Evolutionary conservation across 2,113 vertebrate genomes (phyloP).

Genomic region (Pyxicephalus adspersus): DNA sequence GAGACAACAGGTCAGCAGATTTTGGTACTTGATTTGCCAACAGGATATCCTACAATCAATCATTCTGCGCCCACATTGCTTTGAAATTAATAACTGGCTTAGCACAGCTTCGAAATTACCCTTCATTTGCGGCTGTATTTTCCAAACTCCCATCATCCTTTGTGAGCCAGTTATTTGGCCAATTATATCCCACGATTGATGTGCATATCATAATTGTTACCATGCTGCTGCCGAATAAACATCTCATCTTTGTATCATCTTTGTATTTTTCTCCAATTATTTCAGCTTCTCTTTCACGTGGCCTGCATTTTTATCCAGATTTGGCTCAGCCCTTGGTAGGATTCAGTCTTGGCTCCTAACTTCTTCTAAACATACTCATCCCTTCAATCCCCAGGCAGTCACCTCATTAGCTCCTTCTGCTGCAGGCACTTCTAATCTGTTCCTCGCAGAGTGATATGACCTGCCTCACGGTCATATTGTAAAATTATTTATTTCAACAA

Average conservation of each 20-base stretch:
- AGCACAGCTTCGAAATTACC: conserved; percentile 1
- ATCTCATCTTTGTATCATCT: conserved; percentile 1
- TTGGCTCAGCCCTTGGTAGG: conserved; percentile 31
- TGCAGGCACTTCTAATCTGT: conserved; percentile 54
- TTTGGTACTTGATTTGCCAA: background rate
- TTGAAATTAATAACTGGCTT: background rate
- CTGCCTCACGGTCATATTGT: conserved; percentile 48
- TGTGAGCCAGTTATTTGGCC: background rate
- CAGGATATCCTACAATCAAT: conserved; percentile 11
- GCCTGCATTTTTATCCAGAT: conserved; percentile 28
- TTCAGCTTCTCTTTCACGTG: background rate
- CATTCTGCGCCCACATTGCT: conserved; percentile 15
- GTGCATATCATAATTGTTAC: background rate
- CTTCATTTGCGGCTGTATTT: background rate
- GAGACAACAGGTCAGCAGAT: conserved; percentile 26
- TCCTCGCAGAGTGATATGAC: conserved; percentile 51
- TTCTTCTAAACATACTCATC: conserved; percentile 36
- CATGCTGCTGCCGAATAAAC: background rate
- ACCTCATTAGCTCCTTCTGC: conserved; percentile 56
- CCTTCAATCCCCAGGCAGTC: conserved; percentile 48
- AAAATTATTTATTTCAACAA: conserved; percentile 56
- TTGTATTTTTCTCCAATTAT: background rate
- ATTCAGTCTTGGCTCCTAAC: conserved; percentile 39
- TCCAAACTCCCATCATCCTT: conserved; percentile 4
- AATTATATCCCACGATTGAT: background rate